Percentiles rank a stretch among this genome's conserved stretches.
Conservation (phyloP, 2,888 invertebrate species). For the Conomelus anceps region DNA sequence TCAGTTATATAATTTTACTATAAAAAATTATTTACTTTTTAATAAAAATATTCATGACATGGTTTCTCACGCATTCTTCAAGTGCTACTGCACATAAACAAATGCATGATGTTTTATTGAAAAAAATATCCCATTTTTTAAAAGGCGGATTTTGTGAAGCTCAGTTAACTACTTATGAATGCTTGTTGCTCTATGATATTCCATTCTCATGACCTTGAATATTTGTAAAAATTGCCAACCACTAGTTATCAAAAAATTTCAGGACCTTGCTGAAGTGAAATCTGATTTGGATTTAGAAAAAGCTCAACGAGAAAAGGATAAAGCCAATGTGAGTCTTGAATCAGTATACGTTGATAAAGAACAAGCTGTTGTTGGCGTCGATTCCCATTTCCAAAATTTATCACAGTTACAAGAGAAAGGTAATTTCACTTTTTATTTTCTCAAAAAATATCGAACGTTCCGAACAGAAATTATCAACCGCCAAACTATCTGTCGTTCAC, state of each 20-base stretch:
- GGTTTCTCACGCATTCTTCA: no score
- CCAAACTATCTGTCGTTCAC: background rate
- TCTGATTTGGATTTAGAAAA: conserved; percentile 3
- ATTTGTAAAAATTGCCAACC: background rate
- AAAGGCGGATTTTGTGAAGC: no score
- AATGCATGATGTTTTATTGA: no score
- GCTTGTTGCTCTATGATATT: background rate
- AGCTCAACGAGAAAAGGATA: conserved; percentile 2
- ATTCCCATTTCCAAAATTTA: conserved; percentile 9
- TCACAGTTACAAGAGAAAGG: conserved; percentile 15
- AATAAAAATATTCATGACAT: no score
- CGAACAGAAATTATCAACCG: background rate
- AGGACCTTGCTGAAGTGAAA: conserved; percentile 3
- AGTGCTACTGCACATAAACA: no score
- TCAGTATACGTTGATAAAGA: conserved; percentile 3
- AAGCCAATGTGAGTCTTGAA: conserved; percentile 2
- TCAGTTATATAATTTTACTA: no score
- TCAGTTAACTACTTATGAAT: no score
- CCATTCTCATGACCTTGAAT: background rate
- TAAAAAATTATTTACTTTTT: no score
- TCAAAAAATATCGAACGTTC: background rate
- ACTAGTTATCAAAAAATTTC: background rate
- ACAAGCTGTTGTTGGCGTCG: background rate
- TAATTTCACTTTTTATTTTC: background rate
- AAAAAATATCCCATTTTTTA: no score